A percentile compares a stretch with the other conserved stretches of the same genome.
Evolutionary conservation across 2,113 vertebrate species (phyloP).

Genomic region (Melozone crissalis): DNA sequence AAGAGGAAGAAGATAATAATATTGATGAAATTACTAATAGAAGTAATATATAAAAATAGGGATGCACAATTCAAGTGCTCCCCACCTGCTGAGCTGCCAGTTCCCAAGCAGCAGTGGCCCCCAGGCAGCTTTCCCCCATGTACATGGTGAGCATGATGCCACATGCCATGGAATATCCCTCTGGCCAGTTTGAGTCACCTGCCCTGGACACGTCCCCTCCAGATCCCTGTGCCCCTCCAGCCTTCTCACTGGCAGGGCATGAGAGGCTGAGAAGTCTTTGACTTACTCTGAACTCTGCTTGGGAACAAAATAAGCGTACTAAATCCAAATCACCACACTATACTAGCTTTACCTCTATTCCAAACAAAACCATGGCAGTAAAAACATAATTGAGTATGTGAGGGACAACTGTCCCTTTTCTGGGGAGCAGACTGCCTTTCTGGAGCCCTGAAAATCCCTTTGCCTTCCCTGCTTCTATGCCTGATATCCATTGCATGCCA

Average conservation of each 20-base stretch:
- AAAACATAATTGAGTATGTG: not conserved
- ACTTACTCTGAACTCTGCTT: not conserved
- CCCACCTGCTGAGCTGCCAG: too few species aligned
- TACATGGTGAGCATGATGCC: not conserved
- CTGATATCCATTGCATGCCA: conserved; percentile 29
- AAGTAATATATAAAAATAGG: not conserved
- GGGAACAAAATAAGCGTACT: not conserved
- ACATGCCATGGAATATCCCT: not conserved
- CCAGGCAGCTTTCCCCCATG: not conserved
- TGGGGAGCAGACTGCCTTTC: not conserved
- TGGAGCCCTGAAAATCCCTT: conserved; percentile 12
- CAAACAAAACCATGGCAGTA: not conserved
- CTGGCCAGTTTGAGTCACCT: not conserved
- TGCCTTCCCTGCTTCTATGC: not conserved
- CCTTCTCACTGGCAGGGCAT: not conserved
- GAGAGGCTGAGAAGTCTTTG: not conserved
- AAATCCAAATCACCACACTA: not conserved
- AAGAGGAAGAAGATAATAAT: not conserved
- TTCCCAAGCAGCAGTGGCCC: not conserved
- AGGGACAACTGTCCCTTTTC: not conserved
- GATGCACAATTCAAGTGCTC: not conserved
- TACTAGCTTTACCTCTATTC: not conserved
- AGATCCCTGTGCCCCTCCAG: not conserved
- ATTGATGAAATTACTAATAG: not conserved
- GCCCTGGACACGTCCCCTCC: not conserved